A percentile compares a stretch with the other conserved stretches of the same genome.
Conservation (phyloP, 2,113 vertebrate genomes). For the Nannobrachium achirus region DNA sequence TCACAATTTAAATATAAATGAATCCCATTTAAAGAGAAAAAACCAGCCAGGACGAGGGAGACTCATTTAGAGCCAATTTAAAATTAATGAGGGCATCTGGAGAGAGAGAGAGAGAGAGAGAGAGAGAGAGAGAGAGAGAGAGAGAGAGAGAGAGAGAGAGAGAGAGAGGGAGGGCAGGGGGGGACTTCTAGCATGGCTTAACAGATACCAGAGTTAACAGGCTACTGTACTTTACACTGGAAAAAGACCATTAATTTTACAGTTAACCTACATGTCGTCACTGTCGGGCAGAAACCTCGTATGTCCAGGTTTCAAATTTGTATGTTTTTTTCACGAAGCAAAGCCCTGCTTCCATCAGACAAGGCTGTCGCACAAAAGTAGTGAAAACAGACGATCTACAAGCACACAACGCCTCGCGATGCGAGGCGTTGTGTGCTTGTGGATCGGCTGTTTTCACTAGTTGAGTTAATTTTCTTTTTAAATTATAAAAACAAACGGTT, state of each 20-base stretch:
- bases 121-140: constrained; percentile 44
- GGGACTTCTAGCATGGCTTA: constrained; percentile 54
- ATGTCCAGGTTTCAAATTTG: too few species aligned
- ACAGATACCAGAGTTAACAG: constrained; percentile 70
- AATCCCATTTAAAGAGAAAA: constrained; percentile 76
- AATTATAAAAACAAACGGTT: too few species aligned
- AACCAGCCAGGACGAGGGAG: constrained; percentile 72
- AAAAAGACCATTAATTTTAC: constrained; percentile 72
- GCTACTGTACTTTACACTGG: constrained; percentile 75
- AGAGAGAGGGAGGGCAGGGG: constrained; percentile 26
- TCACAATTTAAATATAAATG: constrained; percentile 73
- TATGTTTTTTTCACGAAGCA: too few species aligned
- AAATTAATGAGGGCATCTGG: constrained; percentile 80
- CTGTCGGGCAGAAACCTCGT: too few species aligned
- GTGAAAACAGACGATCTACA: too few species aligned
- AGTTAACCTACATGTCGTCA: constrained; percentile 55
- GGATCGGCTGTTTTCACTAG: too few species aligned
- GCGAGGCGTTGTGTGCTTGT: too few species aligned
- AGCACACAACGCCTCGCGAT: too few species aligned
- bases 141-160: constrained; percentile 10
- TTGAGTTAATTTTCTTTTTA: too few species aligned
- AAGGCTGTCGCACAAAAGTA: too few species aligned
- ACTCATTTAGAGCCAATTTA: constrained; percentile 81
- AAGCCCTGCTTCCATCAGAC: too few species aligned
- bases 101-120: constrained; percentile 47